Evolutionary conservation across 2,113 vertebrate species (phyloP).

Genomic region (Chaetorhynchus papuensis): DNA sequence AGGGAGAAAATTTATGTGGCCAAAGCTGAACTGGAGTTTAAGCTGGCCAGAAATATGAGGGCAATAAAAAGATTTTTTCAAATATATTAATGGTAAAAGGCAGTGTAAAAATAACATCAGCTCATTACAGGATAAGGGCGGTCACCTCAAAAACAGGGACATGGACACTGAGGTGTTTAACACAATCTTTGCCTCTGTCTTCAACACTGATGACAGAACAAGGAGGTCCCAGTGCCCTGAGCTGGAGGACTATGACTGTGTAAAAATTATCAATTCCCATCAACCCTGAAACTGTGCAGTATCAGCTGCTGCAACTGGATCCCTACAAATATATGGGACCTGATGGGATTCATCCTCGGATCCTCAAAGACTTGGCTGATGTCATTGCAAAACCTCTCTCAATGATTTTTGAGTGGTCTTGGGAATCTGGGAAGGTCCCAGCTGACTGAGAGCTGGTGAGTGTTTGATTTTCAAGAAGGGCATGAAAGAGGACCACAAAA

Average conservation of each 20-base stretch:
- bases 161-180: background rate
- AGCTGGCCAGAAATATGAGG: background rate
- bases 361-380: background rate
- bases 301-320: background rate
- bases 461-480: background rate
- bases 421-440: background rate
- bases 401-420: background rate
- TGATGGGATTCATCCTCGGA: background rate
- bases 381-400: background rate
- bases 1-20: background rate
- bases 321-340: background rate
- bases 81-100: background rate
- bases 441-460: background rate
- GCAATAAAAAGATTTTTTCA: background rate
- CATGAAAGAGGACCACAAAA: background rate
- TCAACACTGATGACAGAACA: accelerated
- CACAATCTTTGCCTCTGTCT: background rate
- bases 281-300: background rate
- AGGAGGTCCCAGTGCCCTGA: background rate
- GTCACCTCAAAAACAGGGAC: too few relatives aligned
- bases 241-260: too few relatives aligned
- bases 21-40: background rate
- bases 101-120: background rate
- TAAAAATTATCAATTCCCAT: accelerated
- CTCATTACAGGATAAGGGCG: too few relatives aligned